Evolutionary conservation across 53 echinoderm and acorn worm genomes (phyloP).

Genomic region (Echinometra lucunter): DNA sequence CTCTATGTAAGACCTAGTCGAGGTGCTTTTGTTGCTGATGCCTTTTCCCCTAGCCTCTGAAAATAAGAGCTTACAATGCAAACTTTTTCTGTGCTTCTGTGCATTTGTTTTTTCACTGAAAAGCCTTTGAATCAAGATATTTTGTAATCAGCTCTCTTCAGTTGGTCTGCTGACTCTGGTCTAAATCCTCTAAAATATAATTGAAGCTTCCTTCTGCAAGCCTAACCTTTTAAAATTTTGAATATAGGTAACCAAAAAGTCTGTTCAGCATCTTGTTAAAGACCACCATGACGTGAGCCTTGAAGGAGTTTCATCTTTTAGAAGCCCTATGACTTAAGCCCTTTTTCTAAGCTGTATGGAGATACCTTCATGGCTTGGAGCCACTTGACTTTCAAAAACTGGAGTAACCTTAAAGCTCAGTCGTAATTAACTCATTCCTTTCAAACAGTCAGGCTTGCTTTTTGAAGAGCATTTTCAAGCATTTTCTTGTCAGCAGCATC

Average conservation of each 20-base stretch:
- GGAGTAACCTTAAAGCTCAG: constrained; percentile 4
- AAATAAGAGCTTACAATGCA: neutral
- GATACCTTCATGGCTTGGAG: neutral
- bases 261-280: neutral
- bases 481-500: neutral
- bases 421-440: constrained; percentile 1
- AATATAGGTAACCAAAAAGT: no score
- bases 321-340: neutral
- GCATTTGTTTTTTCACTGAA: neutral
- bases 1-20: neutral
- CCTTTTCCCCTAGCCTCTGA: neutral
- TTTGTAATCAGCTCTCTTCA: neutral
- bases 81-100: neutral
- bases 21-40: neutral
- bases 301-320: neutral
- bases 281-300: constrained; percentile 47
- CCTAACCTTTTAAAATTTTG: neutral
- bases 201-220: neutral
- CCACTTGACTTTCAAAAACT: constrained; percentile 64
- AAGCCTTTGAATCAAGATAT: neutral
- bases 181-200: neutral
- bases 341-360: constrained; percentile 15
- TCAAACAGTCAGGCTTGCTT: neutral
- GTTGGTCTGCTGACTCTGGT: neutral
- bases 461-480: neutral